These are phyloP conservation scores for Fistularia tabacaria DNA, from an alignment of 2,797 vertebrate species.

Conservation along the genomic window DNA sequence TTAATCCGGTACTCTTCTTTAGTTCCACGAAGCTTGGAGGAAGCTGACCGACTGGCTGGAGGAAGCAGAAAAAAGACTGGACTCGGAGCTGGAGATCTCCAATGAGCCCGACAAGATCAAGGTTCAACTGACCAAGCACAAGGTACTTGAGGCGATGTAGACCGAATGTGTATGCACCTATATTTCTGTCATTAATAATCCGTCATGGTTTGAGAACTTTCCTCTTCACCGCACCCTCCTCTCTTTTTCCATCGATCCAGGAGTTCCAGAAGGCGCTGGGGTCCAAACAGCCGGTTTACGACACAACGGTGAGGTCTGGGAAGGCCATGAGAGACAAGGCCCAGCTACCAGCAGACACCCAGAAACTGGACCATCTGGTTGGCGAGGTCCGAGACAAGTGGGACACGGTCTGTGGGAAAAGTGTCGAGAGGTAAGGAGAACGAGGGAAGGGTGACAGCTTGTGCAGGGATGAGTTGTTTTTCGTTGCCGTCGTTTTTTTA, in stretches of 20 bases:
- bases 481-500: neutral
- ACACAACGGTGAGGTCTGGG: constrained; percentile 94
- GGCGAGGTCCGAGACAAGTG: constrained; percentile 97
- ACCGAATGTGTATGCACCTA: neutral
- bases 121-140: constrained; percentile 93
- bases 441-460: neutral
- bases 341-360: constrained; percentile 85
- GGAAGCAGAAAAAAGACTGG: constrained; percentile 92
- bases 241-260: constrained; percentile 55
- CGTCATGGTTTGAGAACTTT: neutral
- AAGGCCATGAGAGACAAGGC: constrained; percentile 94
- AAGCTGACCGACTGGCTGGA: constrained; percentile 96
- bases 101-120: constrained; percentile 99
- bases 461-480: neutral
- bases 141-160: constrained; percentile 70
- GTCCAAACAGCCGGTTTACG: constrained; percentile 96
- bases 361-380: constrained; percentile 90
- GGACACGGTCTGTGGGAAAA: constrained; percentile 98
- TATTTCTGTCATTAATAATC: neutral
- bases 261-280: constrained; percentile 97
- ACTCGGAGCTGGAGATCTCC: constrained; percentile 95
- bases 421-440: constrained; percentile 87
- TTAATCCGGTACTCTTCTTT: constrained; percentile 1
- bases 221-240: too few relatives aligned
- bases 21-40: constrained; percentile 99